These are phyloP conservation scores for Cheilosia urbana DNA, from an alignment of 2,888 invertebrate genomes.

Conservation along the genomic window DNA sequence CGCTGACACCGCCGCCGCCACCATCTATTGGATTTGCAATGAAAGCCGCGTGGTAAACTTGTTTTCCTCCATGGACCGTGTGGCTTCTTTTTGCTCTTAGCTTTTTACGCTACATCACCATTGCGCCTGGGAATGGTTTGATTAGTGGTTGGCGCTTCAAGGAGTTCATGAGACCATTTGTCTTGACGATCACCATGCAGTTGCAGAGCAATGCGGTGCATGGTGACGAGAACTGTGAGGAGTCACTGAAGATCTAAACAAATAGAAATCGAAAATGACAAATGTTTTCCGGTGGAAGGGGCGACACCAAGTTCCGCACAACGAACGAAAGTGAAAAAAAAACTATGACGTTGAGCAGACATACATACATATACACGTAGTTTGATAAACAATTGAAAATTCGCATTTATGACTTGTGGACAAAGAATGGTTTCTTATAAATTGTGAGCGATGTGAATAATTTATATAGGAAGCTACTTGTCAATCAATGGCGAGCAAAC, in stretches of 20 bases:
- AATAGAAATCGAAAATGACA: slow-evolving; percentile 51
- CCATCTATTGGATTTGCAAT: slow-evolving; percentile 55
- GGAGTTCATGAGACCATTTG: slow-evolving; percentile 54
- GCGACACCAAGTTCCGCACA: slow-evolving; percentile 2
- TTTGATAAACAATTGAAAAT: slow-evolving; percentile 44
- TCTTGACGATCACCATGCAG: slow-evolving; percentile 16
- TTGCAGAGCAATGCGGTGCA: not conserved
- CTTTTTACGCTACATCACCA: slow-evolving; percentile 1
- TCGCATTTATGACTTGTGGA: slow-evolving; percentile 36
- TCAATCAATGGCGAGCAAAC: slow-evolving; percentile 27
- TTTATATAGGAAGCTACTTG: slow-evolving; percentile 18
- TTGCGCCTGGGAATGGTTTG: slow-evolving; percentile 42
- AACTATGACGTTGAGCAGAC: slow-evolving; percentile 5
- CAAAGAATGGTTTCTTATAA: slow-evolving; percentile 25
- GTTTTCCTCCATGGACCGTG: slow-evolving; percentile 25
- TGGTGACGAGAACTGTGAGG: slow-evolving; percentile 6
- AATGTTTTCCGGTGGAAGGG: slow-evolving; percentile 50
- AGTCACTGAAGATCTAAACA: slow-evolving; percentile 25
- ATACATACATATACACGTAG: too few relatives aligned
- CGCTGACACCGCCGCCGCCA: slow-evolving; percentile 43
- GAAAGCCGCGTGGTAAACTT: slow-evolving; percentile 38
- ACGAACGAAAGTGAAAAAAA: slow-evolving; percentile 42
- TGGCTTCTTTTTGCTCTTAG: slow-evolving; percentile 2
- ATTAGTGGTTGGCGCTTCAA: slow-evolving; percentile 59
- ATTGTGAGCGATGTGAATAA: not conserved